Base-by-base conservation (phyloP, 2,113 vertebrate genomes). In the Ploceus nigricollis region DNA sequence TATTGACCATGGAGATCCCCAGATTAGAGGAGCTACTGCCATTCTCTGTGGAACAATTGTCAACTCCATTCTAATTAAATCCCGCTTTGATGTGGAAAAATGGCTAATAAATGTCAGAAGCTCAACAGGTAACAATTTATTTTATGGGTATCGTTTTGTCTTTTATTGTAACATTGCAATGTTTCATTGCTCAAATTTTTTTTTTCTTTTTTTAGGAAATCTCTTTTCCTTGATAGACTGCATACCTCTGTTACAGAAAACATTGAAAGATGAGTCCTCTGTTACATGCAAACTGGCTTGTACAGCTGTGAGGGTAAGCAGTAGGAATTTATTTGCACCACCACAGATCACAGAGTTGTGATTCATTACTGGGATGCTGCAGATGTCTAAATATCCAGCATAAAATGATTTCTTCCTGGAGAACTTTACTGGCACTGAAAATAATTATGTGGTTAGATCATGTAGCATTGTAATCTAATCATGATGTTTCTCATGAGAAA, bases 261-360 rank as follows among this genome's bases (percentile, higher is more conserved):
- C 98, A 2, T 91, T 99, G 71, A 99, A 98, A 96, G 99, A 99
- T 31, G 98, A 99, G 42, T 99, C 99, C 17, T 99, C 99, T 1
- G 99, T 99, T 40, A 99, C 99, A 0, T 99, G 99, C 93, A 99
- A 99, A 95, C 95, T 99, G 98, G 99, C 99, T 42, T 99, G 99
- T 90, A 97, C 98, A 47, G 99, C 99, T 90, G 99, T 99, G 79
- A 98, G 98, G 98, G 99, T 99, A 97, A 98, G 99, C 31, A 65
- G 35, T 11, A 48, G 42, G 47, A 10, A 37, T 81, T 72, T 76
- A 24, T 56, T 72, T 87, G 12, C 27, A 69, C 11, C 21, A 70
- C 28, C 6, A 27, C 27, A 63, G 28, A 31, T 65, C 19, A 50
- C 14, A 47, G 39, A 5, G 5, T 3, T 3, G 2, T 72, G 72